Conservation (phyloP, 2,113 vertebrate species). For the Silurus asotus region DNA sequence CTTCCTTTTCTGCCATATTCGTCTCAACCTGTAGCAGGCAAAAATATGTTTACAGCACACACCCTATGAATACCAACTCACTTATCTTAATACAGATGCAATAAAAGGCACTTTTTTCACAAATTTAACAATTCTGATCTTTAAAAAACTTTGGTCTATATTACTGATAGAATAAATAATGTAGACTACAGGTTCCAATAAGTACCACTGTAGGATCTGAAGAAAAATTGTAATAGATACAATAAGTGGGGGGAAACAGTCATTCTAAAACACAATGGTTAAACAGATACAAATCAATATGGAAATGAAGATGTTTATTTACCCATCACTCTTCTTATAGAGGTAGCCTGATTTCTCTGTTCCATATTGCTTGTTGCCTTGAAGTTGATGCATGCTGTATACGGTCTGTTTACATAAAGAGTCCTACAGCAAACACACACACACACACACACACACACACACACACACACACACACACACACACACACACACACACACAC, state of each 20-base stretch:
- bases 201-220: not conserved
- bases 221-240: slow-evolving; percentile 18
- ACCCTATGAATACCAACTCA: not conserved
- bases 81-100: not conserved
- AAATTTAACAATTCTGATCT: not conserved
- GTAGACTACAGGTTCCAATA: not conserved
- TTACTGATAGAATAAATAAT: not conserved
- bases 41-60: not conserved
- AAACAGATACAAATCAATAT: not conserved
- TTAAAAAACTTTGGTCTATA: not conserved
- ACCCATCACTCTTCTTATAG: slow-evolving; percentile 76
- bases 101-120: not conserved
- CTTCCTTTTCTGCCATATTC: slow-evolving; percentile 77
- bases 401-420: slow-evolving; percentile 62
- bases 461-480: slow-evolving; percentile 11
- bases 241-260: not conserved
- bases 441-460: slow-evolving; percentile 11
- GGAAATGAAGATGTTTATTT: slow-evolving; percentile 20
- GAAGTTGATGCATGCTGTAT: slow-evolving; percentile 74
- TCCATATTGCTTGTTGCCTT: slow-evolving; percentile 71
- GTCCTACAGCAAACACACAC: slow-evolving; percentile 59
- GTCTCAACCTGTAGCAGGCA: slow-evolving; percentile 66
- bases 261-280: not conserved
- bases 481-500: slow-evolving; percentile 21
- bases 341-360: slow-evolving; percentile 69